phyloP scores from a whole-genome alignment of 2,113 vertebrate genomes.

The Machaerirhynchus nigripectus region DNA sequence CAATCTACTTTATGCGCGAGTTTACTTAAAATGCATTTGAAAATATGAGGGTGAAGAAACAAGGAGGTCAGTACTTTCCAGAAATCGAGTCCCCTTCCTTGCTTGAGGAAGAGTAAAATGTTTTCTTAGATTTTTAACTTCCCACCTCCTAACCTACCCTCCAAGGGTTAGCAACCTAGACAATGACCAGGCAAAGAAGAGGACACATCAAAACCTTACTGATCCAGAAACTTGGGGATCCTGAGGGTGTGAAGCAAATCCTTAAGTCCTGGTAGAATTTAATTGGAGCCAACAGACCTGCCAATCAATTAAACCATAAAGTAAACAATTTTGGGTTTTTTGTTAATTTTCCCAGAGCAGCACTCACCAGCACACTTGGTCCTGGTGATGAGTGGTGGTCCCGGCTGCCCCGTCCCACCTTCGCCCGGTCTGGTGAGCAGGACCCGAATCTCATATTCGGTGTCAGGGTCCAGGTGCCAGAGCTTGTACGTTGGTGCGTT shows the following conservation, averaged over 20 bases:
- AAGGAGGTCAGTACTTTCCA: neutral
- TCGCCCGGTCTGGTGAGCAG: conserved; percentile 92
- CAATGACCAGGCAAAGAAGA: neutral
- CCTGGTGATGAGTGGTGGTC: conserved; percentile 91
- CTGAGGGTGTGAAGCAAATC: neutral
- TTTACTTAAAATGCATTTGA: neutral
- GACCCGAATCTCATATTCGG: conserved; percentile 94
- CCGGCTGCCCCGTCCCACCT: conserved; percentile 91
- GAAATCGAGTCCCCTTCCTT: neutral
- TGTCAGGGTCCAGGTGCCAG: conserved; percentile 98
- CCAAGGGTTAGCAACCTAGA: neutral
- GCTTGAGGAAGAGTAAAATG: neutral
- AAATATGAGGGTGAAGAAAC: neutral
- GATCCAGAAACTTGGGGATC: neutral
- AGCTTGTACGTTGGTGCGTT: conserved; percentile 95
- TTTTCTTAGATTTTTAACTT: neutral
- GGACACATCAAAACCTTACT: neutral
- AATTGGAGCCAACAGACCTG: neutral
- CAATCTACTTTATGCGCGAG: neutral
- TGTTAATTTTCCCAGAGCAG: neutral
- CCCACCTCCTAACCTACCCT: fast-evolving
- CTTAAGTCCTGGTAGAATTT: neutral
- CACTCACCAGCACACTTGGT: conserved; percentile 95
- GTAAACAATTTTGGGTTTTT: fast-evolving
- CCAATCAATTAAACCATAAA: neutral